phyloP scores from a whole-genome alignment of 2,113 vertebrate genomes.

The Baryphthengus martii region DNA sequence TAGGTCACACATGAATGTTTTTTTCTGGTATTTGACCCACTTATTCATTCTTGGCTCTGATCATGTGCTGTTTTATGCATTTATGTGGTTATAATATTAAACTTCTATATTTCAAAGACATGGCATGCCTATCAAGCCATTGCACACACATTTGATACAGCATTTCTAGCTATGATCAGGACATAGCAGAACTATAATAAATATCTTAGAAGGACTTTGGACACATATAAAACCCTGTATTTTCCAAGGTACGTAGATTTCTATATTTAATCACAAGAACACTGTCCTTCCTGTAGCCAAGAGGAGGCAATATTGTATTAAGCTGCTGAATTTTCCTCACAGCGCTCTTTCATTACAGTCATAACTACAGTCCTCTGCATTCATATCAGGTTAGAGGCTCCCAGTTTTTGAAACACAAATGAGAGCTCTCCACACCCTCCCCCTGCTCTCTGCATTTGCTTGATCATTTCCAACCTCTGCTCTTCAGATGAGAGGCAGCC shows the following conservation, averaged over 20 bases:
- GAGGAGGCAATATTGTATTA: not conserved
- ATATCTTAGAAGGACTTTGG: not conserved
- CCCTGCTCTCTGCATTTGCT: not conserved
- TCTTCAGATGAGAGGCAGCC: not conserved
- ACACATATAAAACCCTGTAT: not conserved
- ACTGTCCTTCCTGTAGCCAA: not conserved
- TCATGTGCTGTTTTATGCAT: not conserved
- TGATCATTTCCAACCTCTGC: not conserved
- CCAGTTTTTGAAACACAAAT: not conserved
- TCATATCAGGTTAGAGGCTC: not conserved
- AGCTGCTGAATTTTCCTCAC: not conserved
- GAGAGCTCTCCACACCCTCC: not conserved
- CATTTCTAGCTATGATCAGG: not conserved
- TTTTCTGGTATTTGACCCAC: not conserved
- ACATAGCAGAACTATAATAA: not conserved
- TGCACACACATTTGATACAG: not conserved
- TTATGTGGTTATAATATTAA: not conserved
- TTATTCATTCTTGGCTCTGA: not conserved
- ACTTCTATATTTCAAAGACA: not conserved
- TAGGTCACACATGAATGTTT: not conserved
- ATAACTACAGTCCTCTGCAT: not conserved
- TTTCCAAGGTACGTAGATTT: not conserved
- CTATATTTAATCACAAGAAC: not conserved
- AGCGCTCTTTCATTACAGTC: not conserved
- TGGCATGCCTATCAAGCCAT: not conserved